Base-by-base conservation (phyloP, 2,113 vertebrate species). In the Indicator maculatus region DNA sequence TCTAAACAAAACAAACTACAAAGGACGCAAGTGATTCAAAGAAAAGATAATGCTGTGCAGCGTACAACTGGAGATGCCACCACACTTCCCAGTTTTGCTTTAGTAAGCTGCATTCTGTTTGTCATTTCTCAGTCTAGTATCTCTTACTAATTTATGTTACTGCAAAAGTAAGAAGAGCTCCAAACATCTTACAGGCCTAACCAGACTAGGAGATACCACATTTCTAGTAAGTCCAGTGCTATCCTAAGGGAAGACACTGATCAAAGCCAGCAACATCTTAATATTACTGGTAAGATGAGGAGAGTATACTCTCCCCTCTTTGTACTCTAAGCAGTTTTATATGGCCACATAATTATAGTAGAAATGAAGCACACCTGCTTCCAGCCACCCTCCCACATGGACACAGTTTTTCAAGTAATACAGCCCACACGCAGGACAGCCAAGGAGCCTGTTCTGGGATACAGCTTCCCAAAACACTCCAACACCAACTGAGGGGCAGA, bases 321-420 rank as follows among this genome's bases (percentile, higher is more conserved):
- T 44, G 7, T 39, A 24, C 26, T 84, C 50, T 67, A 30, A 93
- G 44, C 55, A 83, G 52, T 74, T 86, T 67, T 60, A 76, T 30
- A 20, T 5, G 24, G 36, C 74, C 74, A 88, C 64, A 15, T n/a
- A 61, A 79, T 87, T 93, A 36, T 8, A 55, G 44, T 87, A 41
- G 77, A 91, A 92, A 89, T 39, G 33, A 89, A 93, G 67, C 36
- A 73, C 45, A 70, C 31, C 39, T 76, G 81, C 59, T 86, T 67
- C 55, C 78, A 94, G 50, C 16, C 63, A 61, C 55, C 23, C 36
- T 89, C 89, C 45, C 45, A 87, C 70, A 72, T 0, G 1, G 39
- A 18, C 17, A 38, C 0, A 0, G 24, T 41, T 31, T 17, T 60
- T 66, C 1, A 3, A 58, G 56, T 60, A 1, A 0, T 15, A 53